Conservation (phyloP, 1,140 invertebrate species). For the Drosophila tropicalis region DNA sequence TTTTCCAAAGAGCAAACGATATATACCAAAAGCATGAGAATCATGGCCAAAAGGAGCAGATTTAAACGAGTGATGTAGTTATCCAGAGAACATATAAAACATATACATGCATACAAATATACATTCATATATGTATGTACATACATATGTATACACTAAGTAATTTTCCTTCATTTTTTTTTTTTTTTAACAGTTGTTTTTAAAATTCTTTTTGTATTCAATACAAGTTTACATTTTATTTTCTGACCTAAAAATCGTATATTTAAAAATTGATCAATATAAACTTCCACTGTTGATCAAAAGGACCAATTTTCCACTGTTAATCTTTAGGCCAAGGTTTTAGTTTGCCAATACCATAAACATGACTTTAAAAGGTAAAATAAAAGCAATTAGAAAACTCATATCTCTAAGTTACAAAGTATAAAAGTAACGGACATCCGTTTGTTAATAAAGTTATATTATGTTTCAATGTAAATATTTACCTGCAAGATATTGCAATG, state of each 20-base stretch:
- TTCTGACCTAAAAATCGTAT: not conserved
- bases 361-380: no score
- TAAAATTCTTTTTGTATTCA: not conserved
- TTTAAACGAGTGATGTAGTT: not conserved
- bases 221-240: not conserved
- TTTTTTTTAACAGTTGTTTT: not conserved
- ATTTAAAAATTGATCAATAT: not conserved
- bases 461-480: not conserved
- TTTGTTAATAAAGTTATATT: no score
- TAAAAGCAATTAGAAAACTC: no score
- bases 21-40: not conserved
- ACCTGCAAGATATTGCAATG: not conserved
- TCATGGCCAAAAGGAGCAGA: not conserved
- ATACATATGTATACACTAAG: no score
- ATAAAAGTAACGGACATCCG: no score
- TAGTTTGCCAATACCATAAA: no score
- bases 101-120: no score
- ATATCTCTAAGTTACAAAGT: no score
- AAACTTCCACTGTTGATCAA: no score
- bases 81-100: not conserved
- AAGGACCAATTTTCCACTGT: no score
- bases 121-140: no score
- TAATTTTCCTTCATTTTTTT: not conserved
- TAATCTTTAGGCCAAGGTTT: no score
- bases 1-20: constrained; percentile 9